Evolutionary conservation across 1,140 invertebrate species (phyloP).

Genomic region (Thalassaphorura encarpata): DNA sequence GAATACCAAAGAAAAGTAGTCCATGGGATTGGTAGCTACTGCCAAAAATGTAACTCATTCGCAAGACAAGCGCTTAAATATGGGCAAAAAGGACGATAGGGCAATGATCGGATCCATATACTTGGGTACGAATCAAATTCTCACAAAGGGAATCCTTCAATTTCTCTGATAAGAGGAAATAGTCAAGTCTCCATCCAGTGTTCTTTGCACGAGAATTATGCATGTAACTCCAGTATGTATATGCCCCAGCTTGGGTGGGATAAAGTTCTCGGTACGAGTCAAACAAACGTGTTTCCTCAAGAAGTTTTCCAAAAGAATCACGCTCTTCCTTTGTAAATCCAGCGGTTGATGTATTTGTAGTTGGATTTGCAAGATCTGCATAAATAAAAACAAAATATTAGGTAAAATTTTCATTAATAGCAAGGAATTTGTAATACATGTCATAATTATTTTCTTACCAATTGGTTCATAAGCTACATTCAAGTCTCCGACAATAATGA

Average conservation of each 20-base stretch:
- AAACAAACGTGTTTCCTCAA: constrained; percentile 62
- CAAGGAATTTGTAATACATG: background rate
- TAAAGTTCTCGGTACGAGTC: constrained; percentile 83
- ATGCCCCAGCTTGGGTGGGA: constrained; percentile 70
- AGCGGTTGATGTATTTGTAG: constrained; percentile 82
- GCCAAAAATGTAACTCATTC: no score
- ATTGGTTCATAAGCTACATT: constrained; percentile 95
- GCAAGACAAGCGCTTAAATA: constrained; percentile 39
- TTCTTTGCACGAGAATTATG: constrained; percentile 73
- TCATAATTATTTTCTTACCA: constrained; percentile 44
- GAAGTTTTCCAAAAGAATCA: constrained; percentile 74
- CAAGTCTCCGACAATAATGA: constrained; percentile 91
- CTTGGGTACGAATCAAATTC: constrained; percentile 57
- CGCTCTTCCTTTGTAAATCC: constrained; percentile 93
- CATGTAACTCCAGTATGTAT: constrained; percentile 94
- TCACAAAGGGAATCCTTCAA: constrained; percentile 68
- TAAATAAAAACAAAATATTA: constrained; percentile 17
- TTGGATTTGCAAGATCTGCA: constrained; percentile 87
- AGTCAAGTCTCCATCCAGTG: constrained; percentile 93
- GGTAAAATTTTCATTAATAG: no score
- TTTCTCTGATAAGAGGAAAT: constrained; percentile 77
- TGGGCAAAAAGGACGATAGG: constrained; percentile 62
- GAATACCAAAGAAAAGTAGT: no score
- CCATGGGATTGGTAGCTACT: no score
- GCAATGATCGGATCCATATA: constrained; percentile 81